Base-by-base conservation (phyloP, 2,888 invertebrate genomes). In the Drosophila maculinotata region DNA sequence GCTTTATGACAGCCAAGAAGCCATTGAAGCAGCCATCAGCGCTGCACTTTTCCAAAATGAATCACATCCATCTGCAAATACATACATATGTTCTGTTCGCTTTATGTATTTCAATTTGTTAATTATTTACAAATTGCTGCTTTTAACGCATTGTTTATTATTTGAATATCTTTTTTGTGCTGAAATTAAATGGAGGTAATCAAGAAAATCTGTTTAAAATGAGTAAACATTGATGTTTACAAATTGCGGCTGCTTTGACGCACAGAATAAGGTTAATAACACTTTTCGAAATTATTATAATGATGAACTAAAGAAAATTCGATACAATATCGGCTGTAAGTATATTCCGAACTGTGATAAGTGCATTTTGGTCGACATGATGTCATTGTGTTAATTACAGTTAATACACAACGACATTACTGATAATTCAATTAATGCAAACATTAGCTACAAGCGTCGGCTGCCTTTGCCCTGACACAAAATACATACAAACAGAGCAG, bases 371-470 rank as follows among this genome's bases (percentile, higher is more conserved):
- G 15, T 9, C 38, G 51, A 68, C 45, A 76, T 83, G 87, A 87
- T 85, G 74, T 83, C 83, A 83, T 71, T 35, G 59, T 45, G 60
- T 52, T 65, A 38, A 72, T 54, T 51, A 54, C 15, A 39, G 30
- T 63, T 57, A 53, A 63, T 54, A 41, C 44, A 17, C 25, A 25
- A 28, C 41, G 42, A 77, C 60, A 39, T 62, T 60, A 63, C 67
- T 85, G 83, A 87, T 85, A 83, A 83, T 85, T 85, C 53, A 85
- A 81, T 83, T 87, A 87, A 81, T 60, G 65, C 68, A 69, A 79
- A 86, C 84, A 79, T 49, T 7, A 51, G 63, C 59, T 60, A 69
- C 59, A 70, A n/a, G 28, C 23, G 57, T 39, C 47, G 44, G 51
- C n/a, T n/a, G 54, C 9, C 52, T 52, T 42, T 53, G 42, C 47